phyloP scores from a whole-genome alignment of 37 sponge, comb jelly and placozoan species.

The Crambe crambe region DNA sequence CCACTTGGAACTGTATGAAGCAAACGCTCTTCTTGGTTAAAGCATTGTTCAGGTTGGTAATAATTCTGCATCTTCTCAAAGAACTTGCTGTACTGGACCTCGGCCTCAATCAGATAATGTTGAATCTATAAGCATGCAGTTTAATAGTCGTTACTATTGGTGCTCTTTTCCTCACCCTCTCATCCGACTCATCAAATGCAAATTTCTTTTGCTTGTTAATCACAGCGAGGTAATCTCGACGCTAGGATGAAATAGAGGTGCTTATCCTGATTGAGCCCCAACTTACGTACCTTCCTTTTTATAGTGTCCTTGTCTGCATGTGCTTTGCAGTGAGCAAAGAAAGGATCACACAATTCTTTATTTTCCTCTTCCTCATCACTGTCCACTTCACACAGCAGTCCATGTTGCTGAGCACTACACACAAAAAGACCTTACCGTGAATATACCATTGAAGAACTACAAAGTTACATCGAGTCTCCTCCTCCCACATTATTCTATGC shows the following conservation, averaged over 20 bases:
- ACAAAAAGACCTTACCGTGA: not conserved
- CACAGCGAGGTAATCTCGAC: conserved; percentile 37
- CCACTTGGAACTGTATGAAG: conserved; percentile 39
- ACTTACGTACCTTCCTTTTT: conserved; percentile 66
- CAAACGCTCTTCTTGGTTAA: conserved; percentile 5
- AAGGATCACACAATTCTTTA: conserved; percentile 74
- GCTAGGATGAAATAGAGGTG: conserved; percentile 10
- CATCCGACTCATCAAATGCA: conserved; percentile 28
- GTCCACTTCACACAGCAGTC: conserved; percentile 83
- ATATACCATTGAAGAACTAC: not conserved
- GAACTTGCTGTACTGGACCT: conserved; percentile 14
- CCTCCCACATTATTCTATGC: too few species aligned
- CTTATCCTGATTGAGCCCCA: not conserved
- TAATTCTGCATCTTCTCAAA: conserved; percentile 51
- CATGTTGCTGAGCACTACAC: conserved; percentile 82
- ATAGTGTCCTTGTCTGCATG: conserved; percentile 71
- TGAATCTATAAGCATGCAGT: conserved; percentile 10
- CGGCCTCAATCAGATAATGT: conserved; percentile 39
- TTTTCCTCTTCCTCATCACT: conserved; percentile 49
- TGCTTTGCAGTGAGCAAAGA: conserved; percentile 85
- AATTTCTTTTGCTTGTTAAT: conserved; percentile 44
- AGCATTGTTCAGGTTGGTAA: conserved; percentile 34
- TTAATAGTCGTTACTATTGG: not conserved
- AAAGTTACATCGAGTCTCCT: too few species aligned
- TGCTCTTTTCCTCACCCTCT: conserved; percentile 48